A percentile compares a stretch with the other conserved stretches of the same genome.
phyloP scores from a whole-genome alignment of 2,888 invertebrate species.

The Cantharis lateralis region DNA sequence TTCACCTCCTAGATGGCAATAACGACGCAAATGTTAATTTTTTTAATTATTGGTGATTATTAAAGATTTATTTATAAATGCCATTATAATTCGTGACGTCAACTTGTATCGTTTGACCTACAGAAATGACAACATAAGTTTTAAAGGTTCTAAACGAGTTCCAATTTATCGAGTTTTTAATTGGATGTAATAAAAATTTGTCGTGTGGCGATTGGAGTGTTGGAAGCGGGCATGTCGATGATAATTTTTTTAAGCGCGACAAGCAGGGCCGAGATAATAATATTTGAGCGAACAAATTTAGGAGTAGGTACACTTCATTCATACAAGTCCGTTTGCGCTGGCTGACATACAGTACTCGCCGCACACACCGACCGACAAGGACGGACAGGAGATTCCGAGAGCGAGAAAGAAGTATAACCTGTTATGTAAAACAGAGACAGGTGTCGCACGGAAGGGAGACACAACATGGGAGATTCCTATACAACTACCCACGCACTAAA shows the following conservation, averaged over 20 bases:
- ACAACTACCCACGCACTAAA: conserved; percentile 27
- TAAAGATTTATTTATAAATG: not conserved
- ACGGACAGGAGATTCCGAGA: conserved; percentile 53
- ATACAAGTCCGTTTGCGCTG: conserved; percentile 16
- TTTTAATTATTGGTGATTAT: not conserved
- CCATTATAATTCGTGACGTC: not conserved
- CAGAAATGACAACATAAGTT: not conserved
- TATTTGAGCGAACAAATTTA: conserved; percentile 8
- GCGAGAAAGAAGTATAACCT: conserved; percentile 48
- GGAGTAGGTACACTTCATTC: conserved; percentile 21
- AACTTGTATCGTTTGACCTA: not conserved
- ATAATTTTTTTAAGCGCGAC: not conserved
- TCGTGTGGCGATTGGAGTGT: not conserved
- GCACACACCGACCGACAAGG: conserved; percentile 41
- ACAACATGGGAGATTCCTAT: conserved; percentile 30
- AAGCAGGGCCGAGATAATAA: not conserved
- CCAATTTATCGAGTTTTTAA: not conserved
- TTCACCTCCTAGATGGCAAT: not conserved
- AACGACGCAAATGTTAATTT: not conserved
- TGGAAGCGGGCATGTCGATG: not conserved
- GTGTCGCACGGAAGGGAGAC: conserved; percentile 31
- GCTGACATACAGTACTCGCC: not conserved
- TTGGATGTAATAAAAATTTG: not conserved
- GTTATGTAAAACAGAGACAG: conserved; percentile 53
- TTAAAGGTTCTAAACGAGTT: not conserved